phyloP scores from a whole-genome alignment of 1,140 invertebrate species.

The Sinella curviseta region DNA sequence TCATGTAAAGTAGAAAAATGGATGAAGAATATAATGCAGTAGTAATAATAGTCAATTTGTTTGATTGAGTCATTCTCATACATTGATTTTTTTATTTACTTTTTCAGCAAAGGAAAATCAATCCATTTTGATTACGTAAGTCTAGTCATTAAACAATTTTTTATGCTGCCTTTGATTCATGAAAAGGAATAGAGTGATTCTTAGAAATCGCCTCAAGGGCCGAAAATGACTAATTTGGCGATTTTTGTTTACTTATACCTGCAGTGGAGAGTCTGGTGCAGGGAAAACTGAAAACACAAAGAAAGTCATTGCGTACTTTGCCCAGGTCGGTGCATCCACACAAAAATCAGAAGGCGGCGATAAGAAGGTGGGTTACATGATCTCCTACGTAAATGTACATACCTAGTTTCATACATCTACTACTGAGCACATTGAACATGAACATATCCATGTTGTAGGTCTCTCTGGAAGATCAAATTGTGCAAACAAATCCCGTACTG shows the following conservation, averaged over 20 bases:
- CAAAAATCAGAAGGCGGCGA: conserved; percentile 35
- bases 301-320: conserved; percentile 69
- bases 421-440: too few species aligned
- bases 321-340: conserved; percentile 58
- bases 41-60: too few species aligned
- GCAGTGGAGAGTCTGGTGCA: conserved; percentile 63
- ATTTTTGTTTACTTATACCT: background rate
- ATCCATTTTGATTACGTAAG: conserved; percentile 28
- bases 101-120: conserved; percentile 27
- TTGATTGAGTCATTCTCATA: too few species aligned
- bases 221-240: background rate
- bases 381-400: too few species aligned
- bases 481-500: conserved; percentile 66
- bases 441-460: too few species aligned
- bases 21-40: too few species aligned
- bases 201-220: too few species aligned
- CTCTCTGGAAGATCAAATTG: conserved; percentile 62
- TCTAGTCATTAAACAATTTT: background rate
- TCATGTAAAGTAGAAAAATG: too few species aligned
- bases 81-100: background rate
- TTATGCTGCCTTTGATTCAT: too few species aligned
- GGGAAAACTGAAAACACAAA: conserved; percentile 70
- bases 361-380: background rate
- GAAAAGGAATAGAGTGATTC: background rate
- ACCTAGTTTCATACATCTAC: too few species aligned